phyloP scores from a whole-genome alignment of 2,888 invertebrate species.

The Polymixis flavicincta region DNA sequence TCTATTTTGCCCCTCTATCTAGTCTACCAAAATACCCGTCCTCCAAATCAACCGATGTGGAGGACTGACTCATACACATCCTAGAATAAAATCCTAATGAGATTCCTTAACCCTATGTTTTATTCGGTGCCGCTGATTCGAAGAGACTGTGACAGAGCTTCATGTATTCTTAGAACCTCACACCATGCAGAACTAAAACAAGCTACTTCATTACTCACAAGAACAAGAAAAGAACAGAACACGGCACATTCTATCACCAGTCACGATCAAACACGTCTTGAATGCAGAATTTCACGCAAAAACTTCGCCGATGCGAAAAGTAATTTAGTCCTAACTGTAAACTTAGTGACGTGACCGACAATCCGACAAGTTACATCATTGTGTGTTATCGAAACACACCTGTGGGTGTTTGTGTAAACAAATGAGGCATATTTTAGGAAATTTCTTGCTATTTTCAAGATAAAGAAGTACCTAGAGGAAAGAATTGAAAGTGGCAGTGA shows the following conservation, averaged over 20 bases:
- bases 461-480: background rate
- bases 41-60: too few species aligned
- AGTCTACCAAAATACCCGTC: background rate
- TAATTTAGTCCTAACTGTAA: constrained; percentile 41
- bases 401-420: constrained; percentile 32
- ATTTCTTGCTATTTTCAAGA: background rate
- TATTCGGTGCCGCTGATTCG: background rate
- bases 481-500: background rate
- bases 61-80: constrained; percentile 19
- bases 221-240: constrained; percentile 15
- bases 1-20: background rate
- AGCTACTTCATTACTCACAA: constrained; percentile 32
- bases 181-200: constrained; percentile 29
- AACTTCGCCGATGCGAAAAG: constrained; percentile 40
- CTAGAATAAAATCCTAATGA: constrained; percentile 18
- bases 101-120: background rate
- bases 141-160: constrained; percentile 32
- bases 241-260: background rate
- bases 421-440: constrained; percentile 22
- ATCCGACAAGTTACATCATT: constrained; percentile 60
- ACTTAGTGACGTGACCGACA: constrained; percentile 42
- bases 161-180: constrained; percentile 42
- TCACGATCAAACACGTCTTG: constrained; percentile 35
- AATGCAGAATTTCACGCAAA: constrained; percentile 45
- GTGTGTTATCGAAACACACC: constrained; percentile 47